Base-by-base conservation (phyloP, 2,888 invertebrate species). In the Podotricha telesiphe region DNA sequence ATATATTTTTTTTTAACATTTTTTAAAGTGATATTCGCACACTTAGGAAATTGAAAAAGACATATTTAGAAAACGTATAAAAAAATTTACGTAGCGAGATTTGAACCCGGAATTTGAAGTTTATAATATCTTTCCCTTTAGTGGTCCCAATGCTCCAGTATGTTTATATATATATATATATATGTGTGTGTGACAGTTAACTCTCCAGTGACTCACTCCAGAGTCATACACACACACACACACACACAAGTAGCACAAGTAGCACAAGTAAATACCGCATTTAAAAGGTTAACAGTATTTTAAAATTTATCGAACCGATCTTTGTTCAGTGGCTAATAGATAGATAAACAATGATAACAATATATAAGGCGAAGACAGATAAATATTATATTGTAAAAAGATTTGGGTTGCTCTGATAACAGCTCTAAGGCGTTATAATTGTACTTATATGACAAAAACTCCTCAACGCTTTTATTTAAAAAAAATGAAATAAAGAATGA, bases 291-390 rank as follows among this genome's bases (percentile, higher is more conserved):
- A 19, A 34, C 2, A 19, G 1, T 55, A n/a, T 53, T 53, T 55
- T 34, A n/a, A 55, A 10, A 55, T 34, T 55, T 55, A 55, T 34
- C 55, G 55, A 0, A n/a, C 17, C n/a, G 37, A 55, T 55, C 55
- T 17, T 17, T 34, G n/a, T 55, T 55, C 55, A 19, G 55, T 55
- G 55, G 34, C 34, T 34, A 28, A 53, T 28, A 53, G 3, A 53
- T 28, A 53, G 3, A 17, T n/a, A 53, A 53, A 53, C 15, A 53
- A 17, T 17, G 53, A 34, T 53, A 53, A 28, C 10, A 28, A 22
- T 28, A 28, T 53, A 53, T 53, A 53, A 53, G 53, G n/a, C 28
- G n/a, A 53, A 34, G 3, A 53, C 4, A 53, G 28, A 53, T 53
- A 53, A 53, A 34, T 0, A 28, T 3, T 34, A 17, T 34, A 8